Percentiles rank a stretch among this genome's conserved stretches.
phyloP scores from a whole-genome alignment of 2,888 invertebrate species.

The Patella depressa region DNA sequence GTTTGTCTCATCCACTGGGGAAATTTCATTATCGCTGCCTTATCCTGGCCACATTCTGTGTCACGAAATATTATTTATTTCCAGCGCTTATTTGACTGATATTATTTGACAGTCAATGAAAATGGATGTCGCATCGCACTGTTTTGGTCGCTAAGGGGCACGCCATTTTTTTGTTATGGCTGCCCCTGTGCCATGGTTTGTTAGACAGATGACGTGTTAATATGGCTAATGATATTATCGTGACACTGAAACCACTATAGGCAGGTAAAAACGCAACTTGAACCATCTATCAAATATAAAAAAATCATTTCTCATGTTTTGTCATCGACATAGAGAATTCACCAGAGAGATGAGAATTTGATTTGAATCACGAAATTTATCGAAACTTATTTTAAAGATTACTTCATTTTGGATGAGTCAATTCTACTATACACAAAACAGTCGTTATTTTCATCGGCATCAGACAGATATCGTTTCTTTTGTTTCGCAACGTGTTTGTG shows the following conservation, averaged over 20 bases:
- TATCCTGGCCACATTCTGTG: not conserved
- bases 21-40: conserved; percentile 8
- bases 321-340: not conserved
- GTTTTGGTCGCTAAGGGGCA: conserved; percentile 6
- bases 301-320: not conserved
- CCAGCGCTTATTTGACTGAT: not conserved
- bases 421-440: no score
- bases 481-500: no score
- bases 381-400: no score
- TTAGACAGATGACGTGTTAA: conserved; percentile 4
- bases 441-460: no score
- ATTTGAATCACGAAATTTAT: no score
- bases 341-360: no score
- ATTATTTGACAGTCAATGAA: conserved; percentile 11
- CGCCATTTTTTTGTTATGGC: not conserved
- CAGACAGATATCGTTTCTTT: no score
- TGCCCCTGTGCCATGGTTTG: not conserved
- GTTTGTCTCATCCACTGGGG: not conserved
- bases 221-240: conserved; percentile 2
- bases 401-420: no score
- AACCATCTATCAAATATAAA: conserved; percentile 8
- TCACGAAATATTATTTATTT: conserved; percentile 10
- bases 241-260: not conserved
- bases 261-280: not conserved
- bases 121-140: not conserved